A percentile compares a stretch with the other conserved stretches of the same genome.
phyloP scores from a whole-genome alignment of 1,140 invertebrate genomes.

The Leptonema lineaticorne region DNA sequence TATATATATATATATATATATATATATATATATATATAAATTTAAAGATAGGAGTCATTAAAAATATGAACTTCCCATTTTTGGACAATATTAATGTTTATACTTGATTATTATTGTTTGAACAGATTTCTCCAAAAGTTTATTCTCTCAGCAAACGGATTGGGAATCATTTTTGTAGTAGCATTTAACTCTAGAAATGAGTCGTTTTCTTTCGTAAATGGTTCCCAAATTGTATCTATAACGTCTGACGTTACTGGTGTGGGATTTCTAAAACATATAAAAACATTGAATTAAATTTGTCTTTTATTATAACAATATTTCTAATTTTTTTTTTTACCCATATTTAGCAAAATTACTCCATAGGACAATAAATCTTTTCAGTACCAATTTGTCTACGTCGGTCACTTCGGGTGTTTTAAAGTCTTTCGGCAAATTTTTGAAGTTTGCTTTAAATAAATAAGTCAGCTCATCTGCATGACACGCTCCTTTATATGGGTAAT shows the following conservation, averaged over 20 bases:
- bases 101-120: too few relatives aligned
- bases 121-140: neutral
- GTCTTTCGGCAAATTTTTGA: conserved; percentile 41
- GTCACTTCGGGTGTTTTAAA: conserved; percentile 41
- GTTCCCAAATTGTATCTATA: neutral
- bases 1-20: too few relatives aligned
- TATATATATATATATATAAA: too few relatives aligned
- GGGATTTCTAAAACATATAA: neutral
- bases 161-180: neutral
- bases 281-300: neutral
- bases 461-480: conserved; percentile 52
- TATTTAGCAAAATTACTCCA: conserved; percentile 60
- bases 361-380: conserved; percentile 51
- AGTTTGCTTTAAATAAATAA: conserved; percentile 49
- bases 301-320: neutral
- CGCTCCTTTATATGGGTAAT: conserved; percentile 47
- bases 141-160: conserved; percentile 10
- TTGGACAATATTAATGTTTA: too few relatives aligned
- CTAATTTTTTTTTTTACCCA: conserved; percentile 44
- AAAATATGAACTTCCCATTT: too few relatives aligned
- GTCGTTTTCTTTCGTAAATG: neutral
- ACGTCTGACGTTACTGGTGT: neutral
- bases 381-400: conserved; percentile 45
- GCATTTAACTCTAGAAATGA: neutral
- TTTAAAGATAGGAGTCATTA: too few relatives aligned